Evolutionary conservation across 2,888 invertebrate species (phyloP), one percentile per base, ranked within the genome.

Genomic region (Muscina levida): DNA sequence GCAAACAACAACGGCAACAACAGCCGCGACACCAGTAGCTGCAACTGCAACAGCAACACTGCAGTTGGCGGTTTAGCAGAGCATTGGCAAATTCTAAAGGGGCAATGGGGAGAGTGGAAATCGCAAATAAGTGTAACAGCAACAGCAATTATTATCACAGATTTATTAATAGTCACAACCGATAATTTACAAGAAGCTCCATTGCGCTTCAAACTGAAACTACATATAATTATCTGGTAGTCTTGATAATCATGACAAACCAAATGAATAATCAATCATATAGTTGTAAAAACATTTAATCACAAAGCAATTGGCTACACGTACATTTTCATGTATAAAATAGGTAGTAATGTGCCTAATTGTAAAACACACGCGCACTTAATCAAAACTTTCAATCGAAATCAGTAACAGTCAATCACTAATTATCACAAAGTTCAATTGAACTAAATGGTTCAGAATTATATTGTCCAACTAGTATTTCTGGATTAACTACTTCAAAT

Each of bases 51-150:
- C 19, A 56, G n/a, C 51, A 59, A 62, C 39, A 62, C 4, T 8
- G 8, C 62, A 42, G 42, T 22, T 62, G 42, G 62, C 59, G 13
- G 37, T 31, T 42, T 37, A 62, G 22, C 62, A 22, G 22, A 19
- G 62, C 22, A 59, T 31, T 31, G 31, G 3, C 8, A 3, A 31
- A 31, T 8, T 5, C 31, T n/a, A 31, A 31, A 31, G 31, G 4
- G 31, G 31, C 31, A 31, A 31, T 31, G 8, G n/a, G n/a, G n/a
- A 31, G 4, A 31, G 31, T 8, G 4, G 8, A 31, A n/a, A n/a
- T n/a, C 3, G 31, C 31, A 31, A 8, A 3, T 31, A 15, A 48
- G 48, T 17, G 5, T 19, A 19, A 10, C 15, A 59, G 11, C 8
- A 17, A 59, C 6, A 15, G 10, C 37, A 39, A 15, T 39, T 11